Base-by-base conservation (phyloP, 2,888 invertebrate species). In the Melanostoma scalare region DNA sequence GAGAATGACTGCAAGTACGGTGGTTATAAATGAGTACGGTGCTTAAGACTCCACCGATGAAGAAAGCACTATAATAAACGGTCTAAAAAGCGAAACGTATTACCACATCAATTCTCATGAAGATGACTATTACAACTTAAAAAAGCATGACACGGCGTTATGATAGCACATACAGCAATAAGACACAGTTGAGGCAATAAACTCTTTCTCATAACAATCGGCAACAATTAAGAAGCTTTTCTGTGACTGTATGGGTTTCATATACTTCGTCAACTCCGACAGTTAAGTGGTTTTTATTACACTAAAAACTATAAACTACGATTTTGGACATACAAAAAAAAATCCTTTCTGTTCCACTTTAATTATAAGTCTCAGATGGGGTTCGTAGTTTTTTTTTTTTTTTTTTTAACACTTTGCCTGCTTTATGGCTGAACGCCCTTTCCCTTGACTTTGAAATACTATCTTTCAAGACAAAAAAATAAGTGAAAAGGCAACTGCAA, bases 341-440 rank as follows among this genome's bases (percentile, higher is more conserved):
- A 48, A 80, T 55, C 46, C 40, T 30, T 46, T 53, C n/a, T 71
- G 81, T 82, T 82, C 73, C 68, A 63, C 58, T 61, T 76, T 46
- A 60, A 65, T 69, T 79, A n/a, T 31, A 74, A 79, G 65, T 60
- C 69, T 79, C 71, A 79, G 53, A 68, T 10, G 33, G 5, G 50
- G 48, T 20, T 20, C 20, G 30, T 8, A 3, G 44, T 71, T 53
- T 58, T 75, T 58, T 63, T 30, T 35, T 8, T 63, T 2, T 8
- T 3, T 31, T 3, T 56, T 61, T 60, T 53, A 55, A 56, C 76
- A 10, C 20, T 69, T 82, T 82, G 84, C 78, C 78, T 84, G 84
- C 71, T 84, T 84, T 84, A 84, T 84, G 84, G 84, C 79, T 79
- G 74, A 79, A 84, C 84, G 84, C 84, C 84, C 84, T 84, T 79